Base-by-base conservation (phyloP, 2,888 invertebrate species). In the Choristoneura rosaceana region DNA sequence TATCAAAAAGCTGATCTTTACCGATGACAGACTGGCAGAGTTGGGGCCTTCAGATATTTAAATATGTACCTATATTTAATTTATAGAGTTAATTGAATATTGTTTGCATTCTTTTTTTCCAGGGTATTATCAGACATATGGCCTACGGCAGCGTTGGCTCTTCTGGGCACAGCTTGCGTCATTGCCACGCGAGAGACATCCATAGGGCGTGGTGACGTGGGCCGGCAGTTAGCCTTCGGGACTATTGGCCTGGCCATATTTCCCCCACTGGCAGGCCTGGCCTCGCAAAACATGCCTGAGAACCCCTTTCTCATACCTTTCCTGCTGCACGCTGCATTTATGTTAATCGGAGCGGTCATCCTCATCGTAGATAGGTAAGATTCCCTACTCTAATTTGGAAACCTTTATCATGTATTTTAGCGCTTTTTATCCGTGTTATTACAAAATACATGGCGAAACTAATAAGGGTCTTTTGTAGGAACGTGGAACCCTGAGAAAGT, bases 141-240 rank as follows among this genome's bases (percentile, higher is more conserved):
- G 87, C 96, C 97, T 10, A 96, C 96, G 43, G 96, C 97, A 0
- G 96, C 95, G 0, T 89, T 97, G 7, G 96, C 97, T 0, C 85
- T 97, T 7, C 88, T 97, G 0, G 96, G 96, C 69, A 96, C 97
- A 0, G 97, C 97, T 0, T 96, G 97, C 59, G 96, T 97, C n/a
- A 97, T 97, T 75, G 97, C 97, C 0, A 97, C 97, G 0, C 94
- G 97, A 45, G 97, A 97, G 86, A 97, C 97, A 0, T 97, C 97
- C 0, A 94, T 96, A 25, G 97, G 97, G 0, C 95, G 97, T 47
- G 97, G 97, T 0, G 97, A 97, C 83, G 96, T 97, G 3, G 97
- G 97, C 43, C 95, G 96, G 10, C 97, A 97, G 82, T 92, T 97
- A 79, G 97, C 96, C 0, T 96, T 96, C 83, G 97, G 97, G 2